These are phyloP conservation scores for Salminus brasiliensis DNA, from an alignment of 2,113 vertebrate genomes.

Conservation along the genomic window DNA sequence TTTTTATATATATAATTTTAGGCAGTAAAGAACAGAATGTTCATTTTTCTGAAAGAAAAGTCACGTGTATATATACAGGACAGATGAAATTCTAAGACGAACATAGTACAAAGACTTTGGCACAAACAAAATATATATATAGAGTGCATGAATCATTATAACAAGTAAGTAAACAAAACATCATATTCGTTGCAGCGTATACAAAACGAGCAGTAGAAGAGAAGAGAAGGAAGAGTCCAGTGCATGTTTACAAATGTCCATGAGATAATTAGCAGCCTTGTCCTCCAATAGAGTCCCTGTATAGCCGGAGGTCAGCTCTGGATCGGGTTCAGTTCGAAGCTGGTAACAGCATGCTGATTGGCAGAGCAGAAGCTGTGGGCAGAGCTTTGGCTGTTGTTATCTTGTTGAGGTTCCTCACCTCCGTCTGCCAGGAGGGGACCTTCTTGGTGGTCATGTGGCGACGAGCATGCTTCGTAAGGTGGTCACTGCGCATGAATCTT, in stretches of 20 bases:
- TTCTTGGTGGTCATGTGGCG: conserved; percentile 92
- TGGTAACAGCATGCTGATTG: conserved; percentile 80
- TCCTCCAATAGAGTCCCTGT: conserved; percentile 64
- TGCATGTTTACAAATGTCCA: conserved; percentile 74
- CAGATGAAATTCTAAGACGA: conserved; percentile 65
- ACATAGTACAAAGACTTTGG: conserved; percentile 81
- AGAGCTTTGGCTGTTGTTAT: conserved; percentile 73
- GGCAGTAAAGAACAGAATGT: conserved; percentile 67
- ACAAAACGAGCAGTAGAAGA: conserved; percentile 65
- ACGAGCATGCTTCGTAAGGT: conserved; percentile 94
- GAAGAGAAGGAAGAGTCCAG: conserved; percentile 72
- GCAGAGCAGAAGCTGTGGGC: conserved; percentile 63
- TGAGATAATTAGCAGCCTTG: conserved; percentile 64
- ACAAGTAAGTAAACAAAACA: conserved; percentile 72
- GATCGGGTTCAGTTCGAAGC: conserved; percentile 61
- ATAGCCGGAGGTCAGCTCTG: conserved; percentile 55
- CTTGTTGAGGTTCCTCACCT: conserved; percentile 85
- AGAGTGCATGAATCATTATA: conserved; percentile 72
- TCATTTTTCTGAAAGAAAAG: conserved; percentile 68
- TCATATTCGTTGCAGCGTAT: conserved; percentile 63
- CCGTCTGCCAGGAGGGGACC: conserved; percentile 91
- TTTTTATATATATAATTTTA: conserved; percentile 60
- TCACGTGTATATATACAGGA: conserved; percentile 61
- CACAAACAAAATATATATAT: conserved; percentile 50
- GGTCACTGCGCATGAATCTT: conserved; percentile 98